phyloP scores from a whole-genome alignment of 2,113 vertebrate species.

The Pogonocichla stellata region DNA sequence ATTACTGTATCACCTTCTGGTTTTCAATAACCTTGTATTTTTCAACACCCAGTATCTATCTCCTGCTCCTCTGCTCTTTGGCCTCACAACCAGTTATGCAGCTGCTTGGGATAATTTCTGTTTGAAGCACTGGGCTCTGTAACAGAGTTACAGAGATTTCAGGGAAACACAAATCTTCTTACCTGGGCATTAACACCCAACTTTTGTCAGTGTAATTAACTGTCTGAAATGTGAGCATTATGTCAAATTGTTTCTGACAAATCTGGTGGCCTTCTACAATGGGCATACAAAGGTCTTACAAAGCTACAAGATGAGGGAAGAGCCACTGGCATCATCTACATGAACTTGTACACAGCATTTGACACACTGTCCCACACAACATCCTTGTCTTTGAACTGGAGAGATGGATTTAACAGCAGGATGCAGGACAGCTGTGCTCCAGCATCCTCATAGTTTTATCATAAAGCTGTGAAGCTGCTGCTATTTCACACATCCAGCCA shows the following conservation, averaged over 20 bases:
- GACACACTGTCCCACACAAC: not conserved
- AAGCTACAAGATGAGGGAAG: fast-evolving
- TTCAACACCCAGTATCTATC: not conserved
- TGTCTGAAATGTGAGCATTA: not conserved
- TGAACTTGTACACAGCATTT: not conserved
- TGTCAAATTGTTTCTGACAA: not conserved
- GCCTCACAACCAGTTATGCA: not conserved
- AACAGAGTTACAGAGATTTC: not conserved
- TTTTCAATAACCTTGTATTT: not conserved
- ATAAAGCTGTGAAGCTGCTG: not conserved
- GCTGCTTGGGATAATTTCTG: not conserved
- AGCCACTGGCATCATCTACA: not conserved
- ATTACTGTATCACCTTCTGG: not conserved
- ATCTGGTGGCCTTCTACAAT: not conserved
- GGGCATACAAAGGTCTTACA: not conserved
- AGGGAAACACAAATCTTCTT: not conserved
- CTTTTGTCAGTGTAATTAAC: not conserved
- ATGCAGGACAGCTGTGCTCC: not conserved
- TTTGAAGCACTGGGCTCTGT: not conserved
- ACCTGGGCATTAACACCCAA: not conserved
- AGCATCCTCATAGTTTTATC: not conserved
- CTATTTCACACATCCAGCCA: not conserved
- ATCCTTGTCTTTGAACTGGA: not conserved
- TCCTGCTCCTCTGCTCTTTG: not conserved
- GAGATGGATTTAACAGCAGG: not conserved